Percentiles rank a stretch among this genome's conserved stretches.
Evolutionary conservation across 2,888 invertebrate genomes (phyloP).

Genomic region (Nesidiocoris tenuis): DNA sequence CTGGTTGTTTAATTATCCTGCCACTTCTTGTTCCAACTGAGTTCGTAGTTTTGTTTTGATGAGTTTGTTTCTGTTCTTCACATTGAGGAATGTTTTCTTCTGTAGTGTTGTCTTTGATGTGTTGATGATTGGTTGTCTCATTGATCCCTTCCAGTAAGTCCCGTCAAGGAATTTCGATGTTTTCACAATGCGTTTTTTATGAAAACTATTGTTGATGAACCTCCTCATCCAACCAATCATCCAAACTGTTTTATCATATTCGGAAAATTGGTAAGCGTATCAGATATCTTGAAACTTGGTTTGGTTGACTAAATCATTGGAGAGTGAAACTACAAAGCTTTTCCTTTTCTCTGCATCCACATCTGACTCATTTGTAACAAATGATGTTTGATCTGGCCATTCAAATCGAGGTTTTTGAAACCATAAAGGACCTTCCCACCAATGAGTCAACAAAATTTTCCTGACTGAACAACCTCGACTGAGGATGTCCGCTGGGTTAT

Average conservation of each 20-base stretch:
- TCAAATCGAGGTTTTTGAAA: neutral
- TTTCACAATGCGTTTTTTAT: neutral
- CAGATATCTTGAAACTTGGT: neutral
- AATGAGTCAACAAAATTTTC: neutral
- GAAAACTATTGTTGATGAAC: neutral
- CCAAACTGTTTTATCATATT: neutral
- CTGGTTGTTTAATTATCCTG: too few species aligned
- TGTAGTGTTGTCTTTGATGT: too few species aligned
- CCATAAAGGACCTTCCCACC: neutral
- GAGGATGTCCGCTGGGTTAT: neutral
- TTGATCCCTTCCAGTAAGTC: too few species aligned
- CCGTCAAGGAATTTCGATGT: too few species aligned
- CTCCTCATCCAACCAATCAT: neutral
- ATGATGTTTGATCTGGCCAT: neutral
- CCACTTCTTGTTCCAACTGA: too few species aligned
- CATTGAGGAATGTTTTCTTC: too few species aligned
- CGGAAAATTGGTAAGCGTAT: neutral
- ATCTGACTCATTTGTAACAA: neutral
- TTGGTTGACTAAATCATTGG: neutral
- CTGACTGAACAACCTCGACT: constrained; percentile 1
- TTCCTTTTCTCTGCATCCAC: neutral
- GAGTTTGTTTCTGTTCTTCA: too few species aligned
- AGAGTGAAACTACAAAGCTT: neutral
- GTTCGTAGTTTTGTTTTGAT: too few species aligned
- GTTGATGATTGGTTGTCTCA: too few species aligned